Evolutionary conservation across 2,888 invertebrate species (phyloP), one percentile per base, ranked within the genome.

Genomic region (Leucoma salicis): DNA sequence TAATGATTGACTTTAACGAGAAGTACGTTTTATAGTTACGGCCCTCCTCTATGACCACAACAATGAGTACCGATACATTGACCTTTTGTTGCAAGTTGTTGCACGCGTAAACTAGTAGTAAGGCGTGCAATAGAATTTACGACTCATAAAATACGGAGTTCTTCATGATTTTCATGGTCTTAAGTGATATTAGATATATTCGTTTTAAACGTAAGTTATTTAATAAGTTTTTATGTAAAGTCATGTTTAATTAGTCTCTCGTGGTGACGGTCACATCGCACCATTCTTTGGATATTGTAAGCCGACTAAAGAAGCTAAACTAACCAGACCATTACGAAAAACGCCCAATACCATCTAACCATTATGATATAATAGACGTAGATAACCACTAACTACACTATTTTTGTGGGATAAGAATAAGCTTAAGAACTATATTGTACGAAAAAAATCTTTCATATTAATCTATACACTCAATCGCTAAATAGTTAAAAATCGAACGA

Each of bases 41-140:
- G 49, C 47, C 50, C 46, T 57, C 38, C 51, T 57, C 52, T 47
- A 46, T 58, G 50, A 49, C 57, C 53, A 55, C 46, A 64, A 64
- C 63, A 64, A 64, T 60, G 56, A 51, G 16, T 28, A 38, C 18
- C 33, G 38, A 60, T 59, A 40, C 63, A 49, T 57, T 62, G 65
- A 64, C 65, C 65, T 53, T 50, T 53, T 33, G 35, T 41, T 44
- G 44, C 46, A 53, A 32, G 51, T 50, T 39, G 41, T 43, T 47
- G 49, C 57, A 57, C 36, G 53, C 37, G 50, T 53, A 35, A 43
- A 43, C 49, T 42, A 41, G 45, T 42, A 41, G 45, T 45, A 45
- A 32, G 21, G 42, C 13, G 42, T 46, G 45, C 53, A 60, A 53
- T 49, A 49, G 32, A 49, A 42, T 47, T 46, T 46, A 53, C 43